These are phyloP conservation scores for Trissolcus brochymenae DNA, from an alignment of 2,888 invertebrate species.

Conservation along the genomic window DNA sequence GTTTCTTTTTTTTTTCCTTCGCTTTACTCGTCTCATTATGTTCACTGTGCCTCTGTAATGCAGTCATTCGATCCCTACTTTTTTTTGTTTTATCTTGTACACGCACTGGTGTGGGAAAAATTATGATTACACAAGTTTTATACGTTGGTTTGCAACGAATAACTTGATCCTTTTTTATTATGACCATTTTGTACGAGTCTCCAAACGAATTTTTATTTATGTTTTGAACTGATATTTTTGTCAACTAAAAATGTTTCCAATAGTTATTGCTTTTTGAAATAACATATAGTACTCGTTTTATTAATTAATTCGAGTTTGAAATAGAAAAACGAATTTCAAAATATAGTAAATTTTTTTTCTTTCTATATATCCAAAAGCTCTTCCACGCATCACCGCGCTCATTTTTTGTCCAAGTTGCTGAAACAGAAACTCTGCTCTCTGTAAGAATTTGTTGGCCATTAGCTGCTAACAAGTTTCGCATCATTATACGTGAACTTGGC, in stretches of 20 bases:
- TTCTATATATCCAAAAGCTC: no score
- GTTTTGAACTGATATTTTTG: constrained; percentile 32
- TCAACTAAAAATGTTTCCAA: constrained; percentile 6
- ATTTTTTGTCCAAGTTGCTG: constrained; percentile 8
- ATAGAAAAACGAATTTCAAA: no score
- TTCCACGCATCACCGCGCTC: no score
- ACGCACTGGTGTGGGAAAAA: constrained; percentile 10
- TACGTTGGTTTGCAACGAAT: constrained; percentile 22
- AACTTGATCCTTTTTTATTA: constrained; percentile 47
- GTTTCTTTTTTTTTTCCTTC: constrained; percentile 1
- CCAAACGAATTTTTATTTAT: constrained; percentile 49
- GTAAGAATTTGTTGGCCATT: constrained; percentile 2
- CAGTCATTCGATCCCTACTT: neutral
- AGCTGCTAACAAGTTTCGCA: constrained; percentile 14
- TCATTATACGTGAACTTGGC: constrained; percentile 6
- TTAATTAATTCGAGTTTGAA: no score
- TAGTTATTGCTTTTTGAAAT: constrained; percentile 26
- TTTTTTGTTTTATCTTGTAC: neutral
- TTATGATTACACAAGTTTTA: constrained; percentile 34
- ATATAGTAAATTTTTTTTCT: no score
- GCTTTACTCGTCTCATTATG: constrained; percentile 1
- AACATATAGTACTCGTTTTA: neutral
- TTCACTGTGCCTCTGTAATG: neutral
- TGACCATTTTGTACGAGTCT: constrained; percentile 42
- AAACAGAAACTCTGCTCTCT: constrained; percentile 12